Percentiles rank a stretch among this genome's conserved stretches.
Evolutionary conservation across 2,797 vertebrate genomes (phyloP).

Genomic region (Lerista edwardsae): DNA sequence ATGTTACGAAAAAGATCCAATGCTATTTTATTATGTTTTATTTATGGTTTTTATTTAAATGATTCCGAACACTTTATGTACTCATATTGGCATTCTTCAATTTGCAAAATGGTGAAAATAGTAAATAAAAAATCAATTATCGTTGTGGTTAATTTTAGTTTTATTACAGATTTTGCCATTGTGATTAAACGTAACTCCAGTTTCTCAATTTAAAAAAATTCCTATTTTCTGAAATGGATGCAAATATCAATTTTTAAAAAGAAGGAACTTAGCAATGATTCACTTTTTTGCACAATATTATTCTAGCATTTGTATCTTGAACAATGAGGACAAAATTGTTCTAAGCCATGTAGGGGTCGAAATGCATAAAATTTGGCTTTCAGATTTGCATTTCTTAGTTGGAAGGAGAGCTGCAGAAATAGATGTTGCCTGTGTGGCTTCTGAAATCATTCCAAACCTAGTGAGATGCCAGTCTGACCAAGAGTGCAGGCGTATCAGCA

Average conservation of each 20-base stretch:
- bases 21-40: too few relatives aligned
- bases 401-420: too few relatives aligned
- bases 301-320: background rate
- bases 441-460: too few relatives aligned
- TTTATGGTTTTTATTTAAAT: too few relatives aligned
- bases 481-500: background rate
- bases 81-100: background rate
- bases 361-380: background rate
- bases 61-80: background rate
- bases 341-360: background rate
- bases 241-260: background rate
- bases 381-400: too few relatives aligned
- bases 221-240: background rate
- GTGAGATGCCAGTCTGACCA: too few relatives aligned
- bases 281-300: too few relatives aligned
- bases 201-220: background rate
- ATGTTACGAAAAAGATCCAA: background rate
- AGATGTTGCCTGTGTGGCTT: too few relatives aligned
- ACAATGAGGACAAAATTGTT: background rate
- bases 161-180: background rate
- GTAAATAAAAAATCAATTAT: background rate
- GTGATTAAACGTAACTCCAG: background rate
- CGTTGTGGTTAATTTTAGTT: background rate
- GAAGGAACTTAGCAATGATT: background rate
- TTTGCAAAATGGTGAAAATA: background rate